Evolutionary conservation across 64 coral and sea anemone genomes (phyloP), one percentile per base, ranked within the genome.

Genomic region (Montipora cactus): DNA sequence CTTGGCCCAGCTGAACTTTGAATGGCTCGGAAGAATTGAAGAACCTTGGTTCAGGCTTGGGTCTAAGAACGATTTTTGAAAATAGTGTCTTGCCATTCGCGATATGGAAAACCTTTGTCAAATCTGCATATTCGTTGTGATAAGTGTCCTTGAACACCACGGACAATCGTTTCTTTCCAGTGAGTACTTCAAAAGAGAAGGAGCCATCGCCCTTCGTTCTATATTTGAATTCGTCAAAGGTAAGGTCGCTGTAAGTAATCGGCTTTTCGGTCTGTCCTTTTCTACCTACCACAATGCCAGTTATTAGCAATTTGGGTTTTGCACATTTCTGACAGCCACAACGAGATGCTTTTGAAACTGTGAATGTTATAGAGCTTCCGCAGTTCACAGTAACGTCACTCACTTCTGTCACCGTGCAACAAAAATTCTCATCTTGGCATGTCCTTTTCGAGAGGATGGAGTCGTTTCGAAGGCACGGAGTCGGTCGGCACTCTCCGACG

Each of bases 101-200:
- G 21, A 81, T 22, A 22, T 49, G 79, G 57, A 59, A 81, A 3
- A 81, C 79, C 55, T 59, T 81, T 11, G 79, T 81, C 9, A 81
- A 21, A 59, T 81, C 79, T 3, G 50, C 52, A 59, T 59, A 81
- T 81, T 81, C 79, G 1, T 25, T 23, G n/a, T 0, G 8, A 81
- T 11, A 59, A 7, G 49, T 58, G 79, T 81, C 79, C 19, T 28
- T 59, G 11, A 81, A 81, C 25, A 59, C 53, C n/a, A 59, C 79
- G 9, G 79, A 8, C 11, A 81, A 81, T 22, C 79, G 19, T 81
- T 81, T 18, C 21, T 59, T 81, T 53, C 47, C 79, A 22, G 52
- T 23, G 5, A 18, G n/a, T 11, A 81, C 79, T 59, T 81, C 50
- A 81, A 81, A 81, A 18, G 18, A 5, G 53, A 81, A 81, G 8